These are phyloP conservation scores for Cyaniris semiargus DNA, from an alignment of 2,888 invertebrate species.

Conservation along the genomic window DNA sequence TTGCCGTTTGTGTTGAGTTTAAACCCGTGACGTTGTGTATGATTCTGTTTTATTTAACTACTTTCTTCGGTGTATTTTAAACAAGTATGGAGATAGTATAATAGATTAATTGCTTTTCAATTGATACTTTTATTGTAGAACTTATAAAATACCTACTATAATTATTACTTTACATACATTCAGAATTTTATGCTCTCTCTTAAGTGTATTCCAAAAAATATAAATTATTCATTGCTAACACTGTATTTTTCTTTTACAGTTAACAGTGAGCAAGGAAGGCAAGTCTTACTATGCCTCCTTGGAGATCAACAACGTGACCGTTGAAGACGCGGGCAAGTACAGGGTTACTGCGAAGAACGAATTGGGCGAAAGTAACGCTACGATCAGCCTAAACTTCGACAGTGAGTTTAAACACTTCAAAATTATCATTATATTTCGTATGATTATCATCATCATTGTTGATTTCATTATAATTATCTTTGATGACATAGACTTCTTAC, in stretches of 20 bases:
- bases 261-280: constrained; percentile 93
- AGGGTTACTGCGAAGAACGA: constrained; percentile 98
- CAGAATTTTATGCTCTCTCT: too few relatives aligned
- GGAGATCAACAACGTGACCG: constrained; percentile 96
- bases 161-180: too few relatives aligned
- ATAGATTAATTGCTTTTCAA: too few relatives aligned
- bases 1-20: not conserved
- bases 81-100: too few relatives aligned
- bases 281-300: constrained; percentile 96
- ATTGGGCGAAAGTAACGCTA: constrained; percentile 97
- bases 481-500: not conserved
- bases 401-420: constrained; percentile 85
- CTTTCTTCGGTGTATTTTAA: not conserved
- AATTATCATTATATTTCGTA: not conserved
- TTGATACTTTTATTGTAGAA: too few relatives aligned
- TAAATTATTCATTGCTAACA: not conserved
- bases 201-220: too few relatives aligned
- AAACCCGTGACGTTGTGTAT: too few relatives aligned
- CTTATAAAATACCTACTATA: too few relatives aligned
- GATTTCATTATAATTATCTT: not conserved
- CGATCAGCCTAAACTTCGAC: constrained; percentile 98
- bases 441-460: not conserved
- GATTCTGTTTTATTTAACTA: not conserved
- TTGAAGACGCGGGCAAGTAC: constrained; percentile 98
- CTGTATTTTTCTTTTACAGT: constrained; percentile 69